A percentile compares a stretch with the other conserved stretches of the same genome.
Evolutionary conservation across 2,797 vertebrate genomes (phyloP).

Genomic region (Malurus leucopterus): DNA sequence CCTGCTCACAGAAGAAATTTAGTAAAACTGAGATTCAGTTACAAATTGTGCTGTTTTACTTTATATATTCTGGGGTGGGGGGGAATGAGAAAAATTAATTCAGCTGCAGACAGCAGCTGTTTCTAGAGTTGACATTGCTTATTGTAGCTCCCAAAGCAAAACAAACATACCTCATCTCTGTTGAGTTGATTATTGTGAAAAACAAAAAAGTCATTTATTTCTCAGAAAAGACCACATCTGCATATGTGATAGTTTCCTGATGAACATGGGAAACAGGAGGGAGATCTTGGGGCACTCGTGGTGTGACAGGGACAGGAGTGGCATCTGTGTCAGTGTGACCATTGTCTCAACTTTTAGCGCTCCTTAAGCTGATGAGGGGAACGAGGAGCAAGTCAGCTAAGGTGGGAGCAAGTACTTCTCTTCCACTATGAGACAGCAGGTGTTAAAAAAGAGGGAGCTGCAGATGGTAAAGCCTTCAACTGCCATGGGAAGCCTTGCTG

Average conservation of each 20-base stretch:
- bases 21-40: neutral
- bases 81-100: neutral
- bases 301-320: neutral
- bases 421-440: neutral
- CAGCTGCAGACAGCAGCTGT: neutral
- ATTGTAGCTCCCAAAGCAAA: neutral
- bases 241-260: neutral
- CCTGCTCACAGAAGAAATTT: neutral
- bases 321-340: neutral
- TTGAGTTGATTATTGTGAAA: neutral
- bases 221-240: neutral
- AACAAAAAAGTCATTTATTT: neutral
- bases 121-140: neutral
- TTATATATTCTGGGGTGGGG: neutral
- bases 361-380: neutral
- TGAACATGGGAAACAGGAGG: neutral
- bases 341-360: neutral
- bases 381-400: neutral
- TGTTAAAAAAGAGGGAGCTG: neutral
- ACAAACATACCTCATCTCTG: neutral
- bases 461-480: neutral
- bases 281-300: fast-evolving
- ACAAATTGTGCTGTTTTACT: neutral
- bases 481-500: neutral
- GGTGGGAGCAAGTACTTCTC: neutral